Conservation (phyloP, 2,888 invertebrate species). For the Drosophila nr. perissopoda region DNA sequence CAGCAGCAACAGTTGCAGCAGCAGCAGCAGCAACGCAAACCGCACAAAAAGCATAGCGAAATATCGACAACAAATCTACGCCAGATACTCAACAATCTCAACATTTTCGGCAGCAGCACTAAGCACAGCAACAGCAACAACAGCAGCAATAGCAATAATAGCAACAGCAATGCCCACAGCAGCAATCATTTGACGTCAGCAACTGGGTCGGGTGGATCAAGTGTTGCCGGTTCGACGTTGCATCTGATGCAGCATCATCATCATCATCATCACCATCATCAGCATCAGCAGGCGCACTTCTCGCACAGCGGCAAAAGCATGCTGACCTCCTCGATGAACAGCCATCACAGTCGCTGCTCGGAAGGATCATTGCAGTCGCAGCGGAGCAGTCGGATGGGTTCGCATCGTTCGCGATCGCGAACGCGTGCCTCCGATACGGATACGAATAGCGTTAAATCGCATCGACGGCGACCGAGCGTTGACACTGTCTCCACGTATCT, state of each 20-base stretch:
- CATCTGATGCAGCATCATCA: constrained; percentile 61
- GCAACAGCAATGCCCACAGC: constrained; percentile 9
- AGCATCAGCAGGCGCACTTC: constrained; percentile 60
- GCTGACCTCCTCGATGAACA: constrained; percentile 83
- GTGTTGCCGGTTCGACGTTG: constrained; percentile 52
- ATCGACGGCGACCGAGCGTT: constrained; percentile 92
- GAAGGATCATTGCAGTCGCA: constrained; percentile 83
- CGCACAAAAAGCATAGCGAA: constrained; percentile 82
- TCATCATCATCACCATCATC: constrained; percentile 12
- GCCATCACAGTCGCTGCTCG: constrained; percentile 84
- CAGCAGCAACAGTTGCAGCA: constrained; percentile 44
- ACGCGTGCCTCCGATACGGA: constrained; percentile 85
- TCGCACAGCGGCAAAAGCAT: constrained; percentile 81
- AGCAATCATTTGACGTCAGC: constrained; percentile 35
- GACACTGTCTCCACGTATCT: constrained; percentile 96
- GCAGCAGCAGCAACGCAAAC: constrained; percentile 61
- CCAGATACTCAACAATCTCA: constrained; percentile 92
- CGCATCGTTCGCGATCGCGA: constrained; percentile 84
- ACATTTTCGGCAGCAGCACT: constrained; percentile 88
- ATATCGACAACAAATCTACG: constrained; percentile 88
- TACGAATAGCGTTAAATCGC: constrained; percentile 90
- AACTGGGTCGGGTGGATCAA: constrained; percentile 17
- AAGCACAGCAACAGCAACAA: constrained; percentile 60
- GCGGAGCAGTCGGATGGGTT: constrained; percentile 81
- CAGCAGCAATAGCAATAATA: constrained; percentile 28